Evolutionary conservation across 1,140 invertebrate genomes (phyloP).

Genomic region (Tachypleus tridentatus): DNA sequence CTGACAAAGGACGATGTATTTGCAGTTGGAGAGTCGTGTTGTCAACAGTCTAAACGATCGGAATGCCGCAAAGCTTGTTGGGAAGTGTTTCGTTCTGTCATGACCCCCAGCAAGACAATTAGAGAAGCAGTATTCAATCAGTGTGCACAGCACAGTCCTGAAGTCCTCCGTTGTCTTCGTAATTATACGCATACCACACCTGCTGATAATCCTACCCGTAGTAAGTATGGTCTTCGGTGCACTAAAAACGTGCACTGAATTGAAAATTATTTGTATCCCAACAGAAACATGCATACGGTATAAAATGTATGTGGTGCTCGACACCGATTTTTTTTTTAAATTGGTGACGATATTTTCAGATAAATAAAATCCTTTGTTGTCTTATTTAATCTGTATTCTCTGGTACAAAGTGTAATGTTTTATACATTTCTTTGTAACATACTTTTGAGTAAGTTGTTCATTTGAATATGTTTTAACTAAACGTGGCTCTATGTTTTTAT

Average conservation of each 20-base stretch:
- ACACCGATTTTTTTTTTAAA: too few species aligned
- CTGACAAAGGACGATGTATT: conserved; percentile 1
- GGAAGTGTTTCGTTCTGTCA: conserved; percentile 48
- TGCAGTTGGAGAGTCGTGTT: conserved; percentile 55
- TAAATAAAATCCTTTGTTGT: too few species aligned
- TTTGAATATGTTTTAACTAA: too few species aligned
- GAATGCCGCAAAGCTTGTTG: conserved; percentile 49
- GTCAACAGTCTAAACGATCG: conserved; percentile 44
- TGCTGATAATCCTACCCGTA: conserved; percentile 50
- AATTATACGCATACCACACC: conserved; percentile 51
- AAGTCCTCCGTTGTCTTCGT: conserved; percentile 55
- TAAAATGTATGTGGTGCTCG: too few species aligned
- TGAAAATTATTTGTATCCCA: background rate
- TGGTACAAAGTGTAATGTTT: too few species aligned
- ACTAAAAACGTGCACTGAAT: background rate
- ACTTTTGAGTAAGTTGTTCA: too few species aligned
- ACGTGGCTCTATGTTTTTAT: too few species aligned
- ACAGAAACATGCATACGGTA: too few species aligned
- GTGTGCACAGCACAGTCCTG: conserved; percentile 51
- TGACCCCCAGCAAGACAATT: conserved; percentile 39
- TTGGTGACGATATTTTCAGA: too few species aligned
- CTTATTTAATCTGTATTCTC: too few species aligned
- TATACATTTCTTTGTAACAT: too few species aligned
- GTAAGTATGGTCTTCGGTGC: conserved; percentile 38
- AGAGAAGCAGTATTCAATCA: conserved; percentile 44